These are phyloP conservation scores for Coendou prehensilis DNA, from an alignment of 2,797 vertebrate genomes.

Conservation along the genomic window DNA sequence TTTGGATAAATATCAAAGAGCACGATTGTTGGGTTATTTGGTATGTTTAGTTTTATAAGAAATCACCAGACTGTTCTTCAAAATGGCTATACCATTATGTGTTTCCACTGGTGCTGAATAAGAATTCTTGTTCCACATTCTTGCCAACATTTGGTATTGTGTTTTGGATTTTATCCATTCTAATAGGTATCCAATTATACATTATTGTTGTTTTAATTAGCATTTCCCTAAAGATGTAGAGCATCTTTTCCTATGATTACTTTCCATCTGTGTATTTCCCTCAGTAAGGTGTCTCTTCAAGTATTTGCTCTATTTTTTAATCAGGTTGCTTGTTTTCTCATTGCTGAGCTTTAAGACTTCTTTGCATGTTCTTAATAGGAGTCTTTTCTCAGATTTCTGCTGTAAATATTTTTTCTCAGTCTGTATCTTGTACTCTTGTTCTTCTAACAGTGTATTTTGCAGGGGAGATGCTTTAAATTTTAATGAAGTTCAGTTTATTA, in stretches of 20 bases:
- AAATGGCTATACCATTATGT: neutral
- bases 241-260: neutral
- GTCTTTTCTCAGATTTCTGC: neutral
- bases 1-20: neutral
- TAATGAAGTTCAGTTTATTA: neutral
- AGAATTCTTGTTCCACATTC: neutral
- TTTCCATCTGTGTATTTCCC: neutral
- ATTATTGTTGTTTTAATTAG: neutral
- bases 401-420: neutral
- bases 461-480: conserved; percentile 23
- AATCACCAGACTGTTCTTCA: neutral
- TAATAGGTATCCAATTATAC: neutral
- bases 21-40: neutral
- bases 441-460: neutral
- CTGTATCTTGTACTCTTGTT: neutral
- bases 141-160: neutral
- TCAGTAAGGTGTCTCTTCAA: neutral
- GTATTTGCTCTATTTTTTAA: neutral
- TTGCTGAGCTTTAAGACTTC: conserved; percentile 6
- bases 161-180: neutral
- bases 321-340: neutral
- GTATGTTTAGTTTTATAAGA: conserved; percentile 9
- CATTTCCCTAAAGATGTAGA: neutral
- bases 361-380: neutral
- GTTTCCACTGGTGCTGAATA: neutral